phyloP scores from a whole-genome alignment of 2,797 vertebrate genomes.

The Lacerta viridis region DNA sequence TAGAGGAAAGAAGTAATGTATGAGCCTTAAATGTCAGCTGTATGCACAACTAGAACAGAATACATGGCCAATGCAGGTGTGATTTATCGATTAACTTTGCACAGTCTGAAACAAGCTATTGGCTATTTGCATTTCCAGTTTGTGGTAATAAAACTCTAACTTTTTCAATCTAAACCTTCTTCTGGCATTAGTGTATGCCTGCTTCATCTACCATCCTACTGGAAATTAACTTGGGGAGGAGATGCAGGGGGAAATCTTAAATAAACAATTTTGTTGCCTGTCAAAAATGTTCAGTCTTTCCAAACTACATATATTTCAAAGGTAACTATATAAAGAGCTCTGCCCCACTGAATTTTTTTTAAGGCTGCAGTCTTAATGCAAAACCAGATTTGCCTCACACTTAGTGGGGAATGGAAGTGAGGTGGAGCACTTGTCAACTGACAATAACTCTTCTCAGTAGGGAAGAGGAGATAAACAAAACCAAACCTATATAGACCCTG shows the following conservation, averaged over 20 bases:
- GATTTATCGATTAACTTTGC: constrained; percentile 25
- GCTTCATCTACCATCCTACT: constrained; percentile 17
- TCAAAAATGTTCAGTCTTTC: neutral
- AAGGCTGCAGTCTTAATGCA: neutral
- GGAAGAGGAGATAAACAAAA: too few species aligned
- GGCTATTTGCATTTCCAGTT: neutral
- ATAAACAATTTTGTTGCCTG: neutral
- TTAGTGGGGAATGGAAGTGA: neutral
- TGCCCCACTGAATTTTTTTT: neutral
- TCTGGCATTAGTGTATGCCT: constrained; percentile 2
- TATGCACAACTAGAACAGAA: neutral
- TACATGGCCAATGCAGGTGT: neutral
- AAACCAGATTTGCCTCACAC: neutral
- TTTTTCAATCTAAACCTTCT: neutral
- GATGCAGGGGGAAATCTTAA: neutral
- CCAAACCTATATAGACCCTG: too few species aligned
- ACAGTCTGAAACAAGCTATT: neutral
- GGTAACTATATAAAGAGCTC: neutral
- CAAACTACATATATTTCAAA: neutral
- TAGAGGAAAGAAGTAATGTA: neutral
- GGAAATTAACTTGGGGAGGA: neutral
- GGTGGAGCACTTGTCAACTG: neutral
- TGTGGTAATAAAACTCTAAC: neutral
- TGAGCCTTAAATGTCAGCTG: constrained; percentile 1
- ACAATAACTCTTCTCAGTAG: neutral